Evolutionary conservation across 2,888 invertebrate genomes (phyloP).

Genomic region (Branchellion lobata): DNA sequence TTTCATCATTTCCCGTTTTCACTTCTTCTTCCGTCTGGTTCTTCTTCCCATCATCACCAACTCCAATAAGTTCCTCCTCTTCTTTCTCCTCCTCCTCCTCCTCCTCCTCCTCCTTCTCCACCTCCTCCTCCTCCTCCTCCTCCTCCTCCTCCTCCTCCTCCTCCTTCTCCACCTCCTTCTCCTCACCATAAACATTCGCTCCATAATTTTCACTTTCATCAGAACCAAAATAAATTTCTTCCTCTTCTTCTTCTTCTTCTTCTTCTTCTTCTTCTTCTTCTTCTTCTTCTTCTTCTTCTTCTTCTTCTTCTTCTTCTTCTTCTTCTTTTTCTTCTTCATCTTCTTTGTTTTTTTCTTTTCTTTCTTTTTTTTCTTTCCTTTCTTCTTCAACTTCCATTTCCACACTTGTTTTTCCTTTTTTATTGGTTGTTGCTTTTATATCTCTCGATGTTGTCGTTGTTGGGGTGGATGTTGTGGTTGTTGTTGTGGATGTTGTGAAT

Average conservation of each 20-base stretch:
- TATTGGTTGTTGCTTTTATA: too few relatives aligned
- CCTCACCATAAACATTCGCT: background rate
- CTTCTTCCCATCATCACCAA: background rate
- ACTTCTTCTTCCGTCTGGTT: background rate
- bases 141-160: background rate
- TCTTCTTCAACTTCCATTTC: background rate
- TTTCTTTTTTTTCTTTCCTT: background rate
- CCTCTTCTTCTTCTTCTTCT: conserved; percentile 34
- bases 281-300: conserved; percentile 37
- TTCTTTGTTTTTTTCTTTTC: conserved; percentile 4
- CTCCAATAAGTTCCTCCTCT: background rate
- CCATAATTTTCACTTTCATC: background rate
- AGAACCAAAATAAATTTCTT: background rate
- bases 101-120: too few relatives aligned
- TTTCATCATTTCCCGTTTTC: background rate
- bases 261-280: conserved; percentile 36
- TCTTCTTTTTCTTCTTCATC: conserved; percentile 1
- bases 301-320: conserved; percentile 31
- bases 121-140: too few relatives aligned
- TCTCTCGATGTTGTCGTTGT: background rate
- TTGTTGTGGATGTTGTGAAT: too few relatives aligned
- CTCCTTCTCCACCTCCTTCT: too few relatives aligned
- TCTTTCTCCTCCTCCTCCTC: too few relatives aligned
- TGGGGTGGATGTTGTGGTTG: too few relatives aligned
- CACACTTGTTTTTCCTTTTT: background rate